phyloP scores from a whole-genome alignment of 2,113 vertebrate genomes.

The Sula dactylatra region DNA sequence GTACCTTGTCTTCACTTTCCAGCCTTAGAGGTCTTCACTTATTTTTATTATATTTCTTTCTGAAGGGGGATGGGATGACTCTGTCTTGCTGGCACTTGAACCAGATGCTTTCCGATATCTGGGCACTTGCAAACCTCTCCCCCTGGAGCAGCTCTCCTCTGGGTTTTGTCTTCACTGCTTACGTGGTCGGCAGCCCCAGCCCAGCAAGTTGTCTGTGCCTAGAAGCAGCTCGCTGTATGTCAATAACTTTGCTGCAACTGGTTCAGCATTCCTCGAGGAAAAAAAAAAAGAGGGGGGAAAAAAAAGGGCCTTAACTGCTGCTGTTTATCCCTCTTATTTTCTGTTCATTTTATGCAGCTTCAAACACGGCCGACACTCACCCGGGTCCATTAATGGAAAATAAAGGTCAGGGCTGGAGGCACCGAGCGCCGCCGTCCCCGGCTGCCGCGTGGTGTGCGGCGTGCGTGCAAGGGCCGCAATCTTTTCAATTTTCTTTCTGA shows the following conservation, averaged over 20 bases:
- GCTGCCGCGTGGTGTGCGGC: not conserved
- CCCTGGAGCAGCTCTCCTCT: accelerated
- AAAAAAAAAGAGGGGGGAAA: not conserved
- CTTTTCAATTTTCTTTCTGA: conserved; percentile 49
- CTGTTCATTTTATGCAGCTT: conserved; percentile 62
- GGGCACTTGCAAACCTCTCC: not conserved
- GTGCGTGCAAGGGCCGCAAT: not conserved
- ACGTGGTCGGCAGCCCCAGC: not conserved
- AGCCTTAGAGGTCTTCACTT: accelerated
- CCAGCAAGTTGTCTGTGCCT: not conserved
- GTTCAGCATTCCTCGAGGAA: conserved; percentile 20
- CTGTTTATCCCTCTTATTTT: conserved; percentile 67
- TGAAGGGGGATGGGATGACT: accelerated
- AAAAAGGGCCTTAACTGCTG: conserved; percentile 24
- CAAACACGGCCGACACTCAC: conserved; percentile 42
- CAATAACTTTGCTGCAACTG: not conserved
- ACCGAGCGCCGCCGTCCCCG: not conserved
- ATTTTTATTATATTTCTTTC: not conserved
- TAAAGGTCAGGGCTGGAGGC: conserved; percentile 70
- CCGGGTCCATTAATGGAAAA: conserved; percentile 65
- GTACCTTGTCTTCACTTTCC: accelerated
- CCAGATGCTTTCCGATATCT: not conserved
- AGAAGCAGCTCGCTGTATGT: not conserved
- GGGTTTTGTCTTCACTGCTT: not conserved
- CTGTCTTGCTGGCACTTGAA: not conserved